Evolutionary conservation across 2,113 vertebrate species (phyloP), one percentile per base, ranked within the genome.

Genomic region (Gasterosteus nipponicus): DNA sequence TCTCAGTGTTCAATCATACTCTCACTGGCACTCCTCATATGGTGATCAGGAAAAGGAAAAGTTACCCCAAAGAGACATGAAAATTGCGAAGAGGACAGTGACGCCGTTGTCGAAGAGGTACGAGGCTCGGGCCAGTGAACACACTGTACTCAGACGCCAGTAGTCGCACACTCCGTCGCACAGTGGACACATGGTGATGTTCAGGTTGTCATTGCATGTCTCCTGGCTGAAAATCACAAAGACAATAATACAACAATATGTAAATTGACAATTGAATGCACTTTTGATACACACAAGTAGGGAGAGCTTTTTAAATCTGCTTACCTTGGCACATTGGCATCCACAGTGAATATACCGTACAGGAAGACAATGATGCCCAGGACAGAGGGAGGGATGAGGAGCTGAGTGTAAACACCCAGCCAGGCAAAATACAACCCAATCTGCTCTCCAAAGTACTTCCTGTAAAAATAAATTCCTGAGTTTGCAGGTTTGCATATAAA

Each of bases 1-100:
- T 26, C 22, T 26, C 22, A 26, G 22, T 26, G 22, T 26, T 26
- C 22, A 26, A 26, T 26, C 22, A 26, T 26, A 26, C 22, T 26
- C 22, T 1, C 22, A 26, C 22, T 26, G 22, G 22, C 22, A 26
- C 22, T 26, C 22, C 22, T 16, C 15, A 9, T 42, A 41, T 14
- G n/a, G 29, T 72, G 29, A 51, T 77, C 14, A 64, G 10, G 5
- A 15, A 75, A 33, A 19, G 77, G 69, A 16, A 8, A 65, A 89
- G 93, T 93, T 93, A 99, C 98, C 98, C 98, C 98, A 99, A n/a
- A 99, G 93, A 86, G 96, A 97, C 98, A 99, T 99, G 79, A 99
- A 99, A 85, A 99, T 93, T 73, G 97, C 96, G 76, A 99, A 99
- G 87, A 98, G 93, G 75, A 98, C 96, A 0, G 98, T 99, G 62